A percentile compares a stretch with the other conserved stretches of the same genome.
Conservation (phyloP, 1,140 invertebrate species). For the Aphelinus certus region DNA sequence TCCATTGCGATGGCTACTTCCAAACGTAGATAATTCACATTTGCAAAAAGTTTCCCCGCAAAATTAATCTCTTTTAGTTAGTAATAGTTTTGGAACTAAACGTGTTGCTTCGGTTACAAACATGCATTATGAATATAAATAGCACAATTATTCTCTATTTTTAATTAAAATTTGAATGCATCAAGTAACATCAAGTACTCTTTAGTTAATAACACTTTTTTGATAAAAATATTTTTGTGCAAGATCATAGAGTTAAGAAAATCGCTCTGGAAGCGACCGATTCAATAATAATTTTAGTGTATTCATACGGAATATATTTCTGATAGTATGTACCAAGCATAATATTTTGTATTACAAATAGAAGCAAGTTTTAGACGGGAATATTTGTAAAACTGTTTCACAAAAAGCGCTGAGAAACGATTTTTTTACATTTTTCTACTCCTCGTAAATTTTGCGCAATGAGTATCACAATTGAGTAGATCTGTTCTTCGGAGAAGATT, state of each 20-base stretch:
- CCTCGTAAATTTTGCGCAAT: conserved; percentile 1
- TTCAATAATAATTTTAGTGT: conserved; percentile 19
- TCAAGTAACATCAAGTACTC: neutral
- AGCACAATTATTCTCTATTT: conserved; percentile 12
- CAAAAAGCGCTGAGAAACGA: neutral
- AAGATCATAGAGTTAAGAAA: conserved; percentile 13
- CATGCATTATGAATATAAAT: neutral
- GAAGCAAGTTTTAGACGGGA: neutral
- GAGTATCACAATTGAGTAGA: conserved; percentile 9
- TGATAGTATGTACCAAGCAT: neutral
- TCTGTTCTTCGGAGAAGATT: conserved; percentile 18
- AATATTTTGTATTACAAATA: conserved; percentile 28
- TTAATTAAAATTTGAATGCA: neutral
- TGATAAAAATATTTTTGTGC: conserved; percentile 19
- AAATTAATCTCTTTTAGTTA: no score
- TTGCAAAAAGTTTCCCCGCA: no score
- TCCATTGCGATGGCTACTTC: no score
- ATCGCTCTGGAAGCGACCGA: conserved; percentile 24
- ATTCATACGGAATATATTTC: conserved; percentile 7
- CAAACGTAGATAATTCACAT: no score
- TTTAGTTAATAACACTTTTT: neutral
- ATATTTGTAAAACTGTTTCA: conserved; percentile 1
- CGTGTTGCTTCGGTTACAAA: neutral
- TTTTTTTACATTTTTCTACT: conserved; percentile 26
- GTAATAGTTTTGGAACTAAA: no score